Evolutionary conservation across 2,888 invertebrate genomes (phyloP).

Genomic region (Pomacea canaliculata): DNA sequence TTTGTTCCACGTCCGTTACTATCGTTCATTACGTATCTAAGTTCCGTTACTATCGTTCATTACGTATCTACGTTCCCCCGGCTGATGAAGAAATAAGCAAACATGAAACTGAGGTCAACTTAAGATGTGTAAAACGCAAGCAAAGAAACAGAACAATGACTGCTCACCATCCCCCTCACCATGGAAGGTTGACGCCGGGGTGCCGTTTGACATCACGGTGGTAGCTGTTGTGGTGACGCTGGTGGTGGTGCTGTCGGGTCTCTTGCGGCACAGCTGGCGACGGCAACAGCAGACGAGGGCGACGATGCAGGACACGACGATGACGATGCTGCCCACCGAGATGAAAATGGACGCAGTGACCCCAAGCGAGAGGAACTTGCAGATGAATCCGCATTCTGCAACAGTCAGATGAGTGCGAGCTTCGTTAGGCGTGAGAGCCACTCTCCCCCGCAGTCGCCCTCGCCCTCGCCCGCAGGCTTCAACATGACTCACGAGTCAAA

Average conservation of each 20-base stretch:
- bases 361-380: conserved; percentile 62
- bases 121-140: too few relatives aligned
- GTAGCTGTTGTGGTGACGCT: conserved; percentile 42
- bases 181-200: conserved; percentile 10
- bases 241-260: conserved; percentile 39
- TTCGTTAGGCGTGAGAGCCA: not conserved
- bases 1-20: too few relatives aligned
- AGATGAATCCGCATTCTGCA: conserved; percentile 53
- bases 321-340: conserved; percentile 64
- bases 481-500: too few relatives aligned
- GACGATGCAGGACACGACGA: conserved; percentile 61
- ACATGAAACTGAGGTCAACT: too few relatives aligned
- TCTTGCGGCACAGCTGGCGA: conserved; percentile 54
- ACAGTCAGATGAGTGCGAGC: conserved; percentile 9
- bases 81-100: too few relatives aligned
- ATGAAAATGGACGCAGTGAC: conserved; percentile 67
- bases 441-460: too few relatives aligned
- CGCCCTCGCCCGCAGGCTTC: too few relatives aligned
- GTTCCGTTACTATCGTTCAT: too few relatives aligned
- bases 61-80: too few relatives aligned
- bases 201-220: conserved; percentile 8
- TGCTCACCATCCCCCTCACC: conserved; percentile 21
- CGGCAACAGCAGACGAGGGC: conserved; percentile 65
- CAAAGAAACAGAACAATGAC: not conserved
- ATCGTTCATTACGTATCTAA: too few relatives aligned